These are phyloP conservation scores for Hyposoter dolosus DNA, from an alignment of 2,888 invertebrate genomes.

Conservation along the genomic window DNA sequence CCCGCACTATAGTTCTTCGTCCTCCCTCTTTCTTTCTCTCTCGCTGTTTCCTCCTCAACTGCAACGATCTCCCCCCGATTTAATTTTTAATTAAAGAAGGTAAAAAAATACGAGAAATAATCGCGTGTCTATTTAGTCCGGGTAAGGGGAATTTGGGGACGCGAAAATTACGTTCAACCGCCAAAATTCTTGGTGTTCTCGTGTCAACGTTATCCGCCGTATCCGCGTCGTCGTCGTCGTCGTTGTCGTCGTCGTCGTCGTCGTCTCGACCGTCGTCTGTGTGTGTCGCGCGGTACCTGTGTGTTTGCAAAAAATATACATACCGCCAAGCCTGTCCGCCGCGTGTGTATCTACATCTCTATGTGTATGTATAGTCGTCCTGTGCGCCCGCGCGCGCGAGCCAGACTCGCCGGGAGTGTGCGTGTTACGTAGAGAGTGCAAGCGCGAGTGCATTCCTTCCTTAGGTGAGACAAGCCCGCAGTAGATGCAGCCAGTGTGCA, in stretches of 20 bases:
- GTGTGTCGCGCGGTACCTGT: neutral
- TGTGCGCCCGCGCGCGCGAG: constrained; percentile 26
- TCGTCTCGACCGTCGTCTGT: neutral
- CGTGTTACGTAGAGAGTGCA: constrained; percentile 60
- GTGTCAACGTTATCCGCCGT: constrained; percentile 12
- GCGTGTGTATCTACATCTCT: neutral
- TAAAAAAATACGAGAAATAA: constrained; percentile 40
- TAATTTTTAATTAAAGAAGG: constrained; percentile 62
- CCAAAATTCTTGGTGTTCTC: constrained; percentile 22
- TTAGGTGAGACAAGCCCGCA: constrained; percentile 44
- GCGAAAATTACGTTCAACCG: neutral
- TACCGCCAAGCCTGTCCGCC: constrained; percentile 12
- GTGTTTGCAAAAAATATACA: constrained; percentile 21
- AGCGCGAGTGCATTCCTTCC: constrained; percentile 67
- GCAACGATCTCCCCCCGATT: constrained; percentile 74
- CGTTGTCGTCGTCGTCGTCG: neutral
- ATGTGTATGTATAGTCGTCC: constrained; percentile 1
- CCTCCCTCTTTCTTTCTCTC: constrained; percentile 79
- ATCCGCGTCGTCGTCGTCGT: neutral
- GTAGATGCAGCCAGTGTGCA: constrained; percentile 64
- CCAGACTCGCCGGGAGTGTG: constrained; percentile 49
- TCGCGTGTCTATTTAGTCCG: constrained; percentile 8
- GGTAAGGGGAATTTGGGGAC: neutral
- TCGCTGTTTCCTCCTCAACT: constrained; percentile 87
- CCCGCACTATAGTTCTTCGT: neutral